A percentile compares a stretch with the other conserved stretches of the same genome.
Conservation (phyloP, 92 coral and sea anemone species). For the Porites rus region DNA sequence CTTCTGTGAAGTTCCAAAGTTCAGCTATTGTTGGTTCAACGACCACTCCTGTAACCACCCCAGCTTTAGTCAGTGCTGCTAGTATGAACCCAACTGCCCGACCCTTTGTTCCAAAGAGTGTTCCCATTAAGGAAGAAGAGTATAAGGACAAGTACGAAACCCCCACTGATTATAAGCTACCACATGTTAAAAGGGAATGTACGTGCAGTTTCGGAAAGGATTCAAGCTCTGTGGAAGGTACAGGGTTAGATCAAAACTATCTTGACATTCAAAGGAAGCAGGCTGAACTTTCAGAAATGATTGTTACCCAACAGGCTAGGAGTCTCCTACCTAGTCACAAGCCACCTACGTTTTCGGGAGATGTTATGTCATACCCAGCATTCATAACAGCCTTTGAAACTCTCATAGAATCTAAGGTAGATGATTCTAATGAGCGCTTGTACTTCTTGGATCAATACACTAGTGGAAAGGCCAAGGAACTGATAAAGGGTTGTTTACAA, state of each 20-base stretch:
- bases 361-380: constrained; percentile 71
- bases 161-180: not conserved
- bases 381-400: constrained; percentile 71
- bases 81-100: constrained; percentile 3
- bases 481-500: constrained; percentile 69
- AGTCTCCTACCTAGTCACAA: constrained; percentile 68
- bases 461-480: constrained; percentile 65
- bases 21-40: constrained; percentile 13
- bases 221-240: constrained; percentile 14
- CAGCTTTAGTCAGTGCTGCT: not conserved
- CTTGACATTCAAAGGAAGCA: constrained; percentile 64
- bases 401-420: constrained; percentile 73
- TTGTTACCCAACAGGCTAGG: constrained; percentile 66
- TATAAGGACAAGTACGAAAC: not conserved
- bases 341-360: constrained; percentile 76
- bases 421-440: constrained; percentile 57
- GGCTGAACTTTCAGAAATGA: constrained; percentile 67
- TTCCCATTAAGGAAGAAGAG: constrained; percentile 6
- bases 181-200: not conserved
- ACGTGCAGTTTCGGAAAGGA: not conserved
- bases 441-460: constrained; percentile 79
- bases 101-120: not conserved
- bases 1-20: not conserved
- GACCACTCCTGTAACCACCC: not conserved
- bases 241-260: constrained; percentile 46